Conservation (phyloP, 2,113 vertebrate genomes). For the Accipiter cooperii region DNA sequence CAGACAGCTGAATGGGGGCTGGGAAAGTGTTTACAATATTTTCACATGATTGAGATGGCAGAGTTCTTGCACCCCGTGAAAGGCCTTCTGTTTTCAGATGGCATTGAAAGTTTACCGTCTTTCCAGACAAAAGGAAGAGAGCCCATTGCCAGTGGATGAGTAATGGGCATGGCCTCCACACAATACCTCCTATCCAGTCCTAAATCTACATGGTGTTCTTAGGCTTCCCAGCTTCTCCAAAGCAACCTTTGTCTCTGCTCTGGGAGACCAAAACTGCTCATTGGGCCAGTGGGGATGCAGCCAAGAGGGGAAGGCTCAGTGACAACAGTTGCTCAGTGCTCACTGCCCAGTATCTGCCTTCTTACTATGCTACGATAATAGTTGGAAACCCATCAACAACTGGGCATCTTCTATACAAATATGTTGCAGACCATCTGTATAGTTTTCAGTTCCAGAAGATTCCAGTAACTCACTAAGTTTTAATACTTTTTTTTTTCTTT, state of each 20-base stretch:
- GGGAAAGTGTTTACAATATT: slow-evolving; percentile 77
- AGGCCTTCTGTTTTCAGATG: slow-evolving; percentile 76
- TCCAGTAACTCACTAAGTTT: slow-evolving; percentile 56
- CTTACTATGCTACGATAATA: slow-evolving; percentile 61
- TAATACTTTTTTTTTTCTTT: slow-evolving; percentile 14
- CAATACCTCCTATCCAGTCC: slow-evolving; percentile 74
- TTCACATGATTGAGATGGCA: slow-evolving; percentile 76
- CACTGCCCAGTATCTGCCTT: slow-evolving; percentile 61
- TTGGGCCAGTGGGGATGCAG: slow-evolving; percentile 61
- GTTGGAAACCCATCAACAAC: slow-evolving; percentile 61
- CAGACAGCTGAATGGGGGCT: slow-evolving; percentile 66
- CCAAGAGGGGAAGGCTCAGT: slow-evolving; percentile 65
- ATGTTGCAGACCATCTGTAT: slow-evolving; percentile 68
- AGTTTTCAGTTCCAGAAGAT: slow-evolving; percentile 62
- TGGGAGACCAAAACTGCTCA: slow-evolving; percentile 64
- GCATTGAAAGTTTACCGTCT: slow-evolving; percentile 76
- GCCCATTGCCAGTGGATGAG: slow-evolving; percentile 73
- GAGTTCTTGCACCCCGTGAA: slow-evolving; percentile 68
- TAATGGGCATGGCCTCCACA: slow-evolving; percentile 71
- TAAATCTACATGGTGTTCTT: slow-evolving; percentile 76
- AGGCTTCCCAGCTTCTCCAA: slow-evolving; percentile 72
- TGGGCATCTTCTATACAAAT: slow-evolving; percentile 54
- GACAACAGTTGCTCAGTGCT: slow-evolving; percentile 70
- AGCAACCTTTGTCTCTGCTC: slow-evolving; percentile 74
- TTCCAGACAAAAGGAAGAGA: slow-evolving; percentile 76